Percentiles rank a stretch among this genome's conserved stretches.
Evolutionary conservation across 2,888 invertebrate genomes (phyloP).

Genomic region (Pterostichus madidus): DNA sequence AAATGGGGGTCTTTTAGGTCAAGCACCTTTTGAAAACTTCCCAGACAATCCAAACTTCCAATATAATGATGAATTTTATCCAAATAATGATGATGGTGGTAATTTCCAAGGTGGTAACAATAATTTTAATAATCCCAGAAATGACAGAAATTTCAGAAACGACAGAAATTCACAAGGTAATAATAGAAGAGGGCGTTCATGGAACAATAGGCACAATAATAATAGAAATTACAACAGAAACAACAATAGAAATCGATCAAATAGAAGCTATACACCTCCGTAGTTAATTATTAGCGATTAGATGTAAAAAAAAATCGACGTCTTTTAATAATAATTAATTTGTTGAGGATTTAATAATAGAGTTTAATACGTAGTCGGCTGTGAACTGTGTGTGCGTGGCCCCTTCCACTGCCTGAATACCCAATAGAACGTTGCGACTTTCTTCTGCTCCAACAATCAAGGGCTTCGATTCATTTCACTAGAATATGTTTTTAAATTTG

Average conservation of each 20-base stretch:
- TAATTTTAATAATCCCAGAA: slow-evolving; percentile 61
- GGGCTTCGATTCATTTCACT: slow-evolving; percentile 37
- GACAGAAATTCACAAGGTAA: slow-evolving; percentile 53
- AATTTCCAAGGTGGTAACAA: slow-evolving; percentile 75
- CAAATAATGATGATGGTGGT: slow-evolving; percentile 72
- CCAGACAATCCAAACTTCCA: slow-evolving; percentile 71
- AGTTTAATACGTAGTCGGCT: slow-evolving; percentile 55
- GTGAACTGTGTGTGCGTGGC: slow-evolving; percentile 59
- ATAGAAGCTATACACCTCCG: slow-evolving; percentile 74
- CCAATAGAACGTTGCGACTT: slow-evolving; percentile 35
- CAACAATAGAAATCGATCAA: slow-evolving; percentile 71
- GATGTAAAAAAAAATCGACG: background rate
- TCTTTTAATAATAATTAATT: slow-evolving; percentile 38
- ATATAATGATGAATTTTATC: slow-evolving; percentile 79
- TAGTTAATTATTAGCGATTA: slow-evolving; percentile 67
- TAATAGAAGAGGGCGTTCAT: slow-evolving; percentile 54
- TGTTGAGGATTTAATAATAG: slow-evolving; percentile 24
- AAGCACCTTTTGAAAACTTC: slow-evolving; percentile 71
- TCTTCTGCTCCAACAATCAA: slow-evolving; percentile 42
- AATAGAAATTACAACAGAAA: slow-evolving; percentile 62
- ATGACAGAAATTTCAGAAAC: slow-evolving; percentile 51
- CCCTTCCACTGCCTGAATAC: slow-evolving; percentile 54
- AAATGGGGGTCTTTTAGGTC: slow-evolving; percentile 73
- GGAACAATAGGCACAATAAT: slow-evolving; percentile 64
- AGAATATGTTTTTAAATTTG: slow-evolving; percentile 30